These are phyloP conservation scores for Amphiura filiformis DNA, from an alignment of 35 echinoderm and acorn worm species.

Conservation along the genomic window DNA sequence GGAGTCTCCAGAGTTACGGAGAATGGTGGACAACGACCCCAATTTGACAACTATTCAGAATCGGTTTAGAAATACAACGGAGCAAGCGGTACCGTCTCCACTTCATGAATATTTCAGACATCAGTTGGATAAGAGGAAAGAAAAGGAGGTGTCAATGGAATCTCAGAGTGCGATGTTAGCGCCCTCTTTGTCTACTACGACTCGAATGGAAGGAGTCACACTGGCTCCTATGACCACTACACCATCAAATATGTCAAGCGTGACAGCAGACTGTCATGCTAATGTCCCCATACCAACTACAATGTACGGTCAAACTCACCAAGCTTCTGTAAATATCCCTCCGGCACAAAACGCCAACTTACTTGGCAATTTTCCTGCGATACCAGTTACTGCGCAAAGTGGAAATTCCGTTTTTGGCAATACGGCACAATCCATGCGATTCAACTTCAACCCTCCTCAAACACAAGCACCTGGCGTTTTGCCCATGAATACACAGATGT, in stretches of 20 bases:
- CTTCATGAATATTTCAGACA: conserved; percentile 7
- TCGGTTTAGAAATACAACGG: conserved; percentile 37
- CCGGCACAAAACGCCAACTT: neutral
- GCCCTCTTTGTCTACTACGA: neutral
- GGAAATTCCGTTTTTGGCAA: neutral
- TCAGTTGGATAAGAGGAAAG: conserved; percentile 6
- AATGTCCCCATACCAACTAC: neutral
- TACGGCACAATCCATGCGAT: neutral
- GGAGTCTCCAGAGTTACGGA: conserved; percentile 59
- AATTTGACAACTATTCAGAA: conserved; percentile 77
- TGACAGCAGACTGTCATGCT: neutral
- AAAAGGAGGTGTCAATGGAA: neutral
- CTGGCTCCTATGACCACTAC: neutral
- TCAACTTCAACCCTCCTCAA: neutral
- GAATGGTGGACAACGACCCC: conserved; percentile 66
- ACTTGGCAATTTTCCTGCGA: neutral
- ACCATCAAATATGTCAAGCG: neutral
- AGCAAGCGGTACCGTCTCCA: neutral
- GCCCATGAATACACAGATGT: neutral
- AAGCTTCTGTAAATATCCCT: neutral
- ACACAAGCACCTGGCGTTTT: neutral
- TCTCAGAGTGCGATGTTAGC: neutral
- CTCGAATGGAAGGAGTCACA: neutral
- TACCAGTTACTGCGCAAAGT: neutral
- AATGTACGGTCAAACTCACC: neutral